These are phyloP conservation scores for Manis javanica DNA, from an alignment of 2,797 vertebrate genomes.

Conservation along the genomic window DNA sequence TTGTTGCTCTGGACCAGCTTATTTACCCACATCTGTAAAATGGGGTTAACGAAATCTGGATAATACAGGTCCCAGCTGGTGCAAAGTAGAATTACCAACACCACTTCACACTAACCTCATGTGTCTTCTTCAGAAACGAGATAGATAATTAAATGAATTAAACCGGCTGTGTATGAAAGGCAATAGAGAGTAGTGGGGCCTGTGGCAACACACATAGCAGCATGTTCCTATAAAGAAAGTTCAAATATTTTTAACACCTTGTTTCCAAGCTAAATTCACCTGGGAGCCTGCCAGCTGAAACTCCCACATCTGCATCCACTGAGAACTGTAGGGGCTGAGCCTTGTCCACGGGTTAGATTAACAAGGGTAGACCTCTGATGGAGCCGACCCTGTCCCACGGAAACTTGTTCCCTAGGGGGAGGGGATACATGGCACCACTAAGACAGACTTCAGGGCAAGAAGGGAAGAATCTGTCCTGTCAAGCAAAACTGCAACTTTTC, in stretches of 20 bases:
- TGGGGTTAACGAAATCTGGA: not conserved
- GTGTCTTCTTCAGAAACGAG: not conserved
- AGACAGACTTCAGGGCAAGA: not conserved
- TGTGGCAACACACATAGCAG: not conserved
- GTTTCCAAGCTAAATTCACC: not conserved
- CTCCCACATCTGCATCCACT: not conserved
- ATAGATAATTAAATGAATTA: not conserved
- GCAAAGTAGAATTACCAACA: not conserved
- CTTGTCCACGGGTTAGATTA: not conserved
- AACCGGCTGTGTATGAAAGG: rapidly evolving
- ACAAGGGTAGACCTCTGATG: not conserved
- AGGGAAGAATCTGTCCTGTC: not conserved
- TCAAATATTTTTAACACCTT: not conserved
- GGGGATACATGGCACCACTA: rapidly evolving
- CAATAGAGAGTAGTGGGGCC: not conserved
- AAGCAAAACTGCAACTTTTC: not conserved
- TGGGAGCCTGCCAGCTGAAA: not conserved
- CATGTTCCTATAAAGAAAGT: rapidly evolving
- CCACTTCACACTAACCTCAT: rapidly evolving
- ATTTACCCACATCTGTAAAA: not conserved
- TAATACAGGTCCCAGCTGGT: too few species aligned
- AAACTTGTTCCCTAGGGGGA: not conserved
- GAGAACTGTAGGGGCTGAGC: not conserved
- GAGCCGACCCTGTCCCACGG: rapidly evolving
- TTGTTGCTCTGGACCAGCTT: not conserved